A percentile compares a stretch with the other conserved stretches of the same genome.
Evolutionary conservation across 2,888 invertebrate species (phyloP).

Genomic region (Scaptomyza polygonia): DNA sequence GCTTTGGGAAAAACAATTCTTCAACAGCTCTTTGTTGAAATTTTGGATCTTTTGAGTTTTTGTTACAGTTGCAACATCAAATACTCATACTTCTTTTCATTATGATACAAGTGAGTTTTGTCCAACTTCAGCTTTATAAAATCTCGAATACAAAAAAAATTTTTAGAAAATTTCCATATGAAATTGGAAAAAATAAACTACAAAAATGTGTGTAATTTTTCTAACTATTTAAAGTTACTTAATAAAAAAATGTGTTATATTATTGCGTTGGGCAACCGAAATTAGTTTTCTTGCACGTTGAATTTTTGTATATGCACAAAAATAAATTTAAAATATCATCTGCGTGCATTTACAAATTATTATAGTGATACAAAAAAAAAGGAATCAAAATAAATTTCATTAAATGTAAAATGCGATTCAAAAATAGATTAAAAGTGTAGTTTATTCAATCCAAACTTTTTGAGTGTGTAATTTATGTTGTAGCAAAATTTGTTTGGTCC

Average conservation of each 20-base stretch:
- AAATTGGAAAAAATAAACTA: too few relatives aligned
- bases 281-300: too few relatives aligned
- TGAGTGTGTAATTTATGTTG: slow-evolving; percentile 1
- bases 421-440: background rate
- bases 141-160: too few relatives aligned
- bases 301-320: too few relatives aligned
- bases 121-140: too few relatives aligned
- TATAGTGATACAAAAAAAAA: background rate
- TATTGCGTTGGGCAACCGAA: too few relatives aligned
- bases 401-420: background rate
- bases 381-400: background rate
- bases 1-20: background rate
- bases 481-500: slow-evolving; percentile 20
- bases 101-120: slow-evolving; percentile 39
- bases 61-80: slow-evolving; percentile 19
- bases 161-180: too few relatives aligned
- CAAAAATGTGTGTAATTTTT: too few relatives aligned
- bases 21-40: background rate
- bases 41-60: slow-evolving; percentile 31
- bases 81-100: slow-evolving; percentile 11
- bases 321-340: too few relatives aligned
- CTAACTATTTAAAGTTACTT: too few relatives aligned
- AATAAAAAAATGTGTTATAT: too few relatives aligned
- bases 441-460: slow-evolving; percentile 30
- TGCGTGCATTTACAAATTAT: too few relatives aligned